Conservation (phyloP, 2,888 invertebrate genomes). For the Tenthredo notha region DNA sequence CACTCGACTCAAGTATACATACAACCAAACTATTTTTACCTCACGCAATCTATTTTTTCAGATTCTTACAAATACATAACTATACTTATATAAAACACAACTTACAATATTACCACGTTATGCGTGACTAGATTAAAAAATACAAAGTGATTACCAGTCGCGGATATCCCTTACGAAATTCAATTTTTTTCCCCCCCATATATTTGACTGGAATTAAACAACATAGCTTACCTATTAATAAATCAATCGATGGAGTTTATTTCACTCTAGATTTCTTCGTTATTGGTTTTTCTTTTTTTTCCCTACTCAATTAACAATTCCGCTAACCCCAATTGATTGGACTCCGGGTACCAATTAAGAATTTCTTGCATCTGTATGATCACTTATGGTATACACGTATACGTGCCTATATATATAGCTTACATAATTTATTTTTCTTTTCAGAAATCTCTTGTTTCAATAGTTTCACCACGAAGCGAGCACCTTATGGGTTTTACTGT, state of each 20-base stretch:
- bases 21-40: neutral
- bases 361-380: neutral
- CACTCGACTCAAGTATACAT: neutral
- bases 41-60: neutral
- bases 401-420: neutral
- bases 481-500: neutral
- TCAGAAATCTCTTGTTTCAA: neutral
- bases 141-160: neutral
- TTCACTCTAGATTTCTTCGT: neutral
- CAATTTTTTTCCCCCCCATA: neutral
- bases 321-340: neutral
- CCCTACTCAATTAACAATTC: neutral
- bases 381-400: neutral
- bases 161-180: neutral
- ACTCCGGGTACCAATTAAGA: neutral
- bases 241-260: neutral
- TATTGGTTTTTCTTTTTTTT: neutral
- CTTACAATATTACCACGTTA: neutral
- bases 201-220: neutral
- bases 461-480: neutral
- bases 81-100: neutral
- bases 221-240: neutral
- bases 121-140: constrained; percentile 16
- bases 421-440: neutral
- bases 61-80: neutral